Conservation (phyloP, 2,113 vertebrate species). For the Pogonocichla stellata region DNA sequence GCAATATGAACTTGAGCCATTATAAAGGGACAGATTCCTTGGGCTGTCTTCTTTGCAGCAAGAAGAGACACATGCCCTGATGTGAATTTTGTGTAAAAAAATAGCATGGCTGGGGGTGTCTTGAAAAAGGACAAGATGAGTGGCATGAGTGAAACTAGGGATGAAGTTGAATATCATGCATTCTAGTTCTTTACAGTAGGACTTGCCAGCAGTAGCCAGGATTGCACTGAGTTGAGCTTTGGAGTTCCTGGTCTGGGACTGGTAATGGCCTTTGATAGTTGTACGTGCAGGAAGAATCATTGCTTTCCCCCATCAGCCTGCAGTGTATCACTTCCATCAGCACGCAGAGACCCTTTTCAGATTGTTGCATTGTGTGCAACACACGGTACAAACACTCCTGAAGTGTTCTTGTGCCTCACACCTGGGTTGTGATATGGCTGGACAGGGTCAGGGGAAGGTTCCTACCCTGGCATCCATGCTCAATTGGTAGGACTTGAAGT, state of each 20-base stretch:
- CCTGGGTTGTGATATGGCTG: background rate
- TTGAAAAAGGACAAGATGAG: background rate
- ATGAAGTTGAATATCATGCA: background rate
- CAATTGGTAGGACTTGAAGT: background rate
- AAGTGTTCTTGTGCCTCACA: background rate
- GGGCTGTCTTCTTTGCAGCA: background rate
- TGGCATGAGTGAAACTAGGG: background rate
- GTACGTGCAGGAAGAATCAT: background rate
- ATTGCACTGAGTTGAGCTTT: background rate
- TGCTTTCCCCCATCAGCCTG: background rate
- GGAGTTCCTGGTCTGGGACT: background rate
- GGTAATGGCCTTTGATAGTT: background rate
- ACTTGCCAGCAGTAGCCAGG: background rate
- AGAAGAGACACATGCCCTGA: background rate
- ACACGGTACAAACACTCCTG: accelerated
- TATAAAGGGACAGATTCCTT: background rate
- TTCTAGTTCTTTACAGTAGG: background rate
- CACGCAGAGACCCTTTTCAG: background rate
- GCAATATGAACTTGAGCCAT: background rate
- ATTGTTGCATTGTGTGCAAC: background rate
- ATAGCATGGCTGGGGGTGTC: accelerated
- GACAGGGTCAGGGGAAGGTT: background rate
- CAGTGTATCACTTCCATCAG: background rate
- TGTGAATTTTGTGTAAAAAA: background rate
- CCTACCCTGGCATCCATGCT: accelerated